Evolutionary conservation across 2,888 invertebrate species (phyloP).

Genomic region (Habroteleia sp.): DNA sequence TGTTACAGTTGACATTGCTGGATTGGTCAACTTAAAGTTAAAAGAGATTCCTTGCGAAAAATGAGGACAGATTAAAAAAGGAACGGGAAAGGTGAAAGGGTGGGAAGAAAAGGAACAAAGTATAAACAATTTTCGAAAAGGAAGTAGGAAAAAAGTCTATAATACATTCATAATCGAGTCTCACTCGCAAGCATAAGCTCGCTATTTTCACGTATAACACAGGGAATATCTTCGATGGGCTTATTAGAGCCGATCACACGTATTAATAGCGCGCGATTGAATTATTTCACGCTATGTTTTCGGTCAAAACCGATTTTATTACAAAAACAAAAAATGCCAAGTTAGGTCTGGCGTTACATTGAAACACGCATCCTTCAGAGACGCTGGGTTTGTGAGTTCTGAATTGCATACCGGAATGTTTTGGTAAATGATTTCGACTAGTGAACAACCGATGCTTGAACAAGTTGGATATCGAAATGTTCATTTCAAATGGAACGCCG

Average conservation of each 20-base stretch:
- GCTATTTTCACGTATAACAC: constrained; percentile 56
- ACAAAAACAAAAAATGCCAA: constrained; percentile 42
- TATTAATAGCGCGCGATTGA: constrained; percentile 5
- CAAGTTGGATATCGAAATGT: constrained; percentile 11
- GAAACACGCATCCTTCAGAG: constrained; percentile 37
- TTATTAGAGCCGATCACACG: constrained; percentile 21
- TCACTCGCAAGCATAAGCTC: constrained; percentile 68
- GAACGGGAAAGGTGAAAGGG: too few species aligned
- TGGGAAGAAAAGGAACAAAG: constrained; percentile 35
- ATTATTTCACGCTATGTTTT: constrained; percentile 4
- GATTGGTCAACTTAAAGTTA: too few species aligned
- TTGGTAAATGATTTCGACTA: constrained; percentile 61
- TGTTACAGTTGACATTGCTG: too few species aligned
- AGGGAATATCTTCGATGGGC: constrained; percentile 25
- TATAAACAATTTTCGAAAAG: constrained; percentile 59
- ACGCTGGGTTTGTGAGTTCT: constrained; percentile 38
- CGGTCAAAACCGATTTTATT: constrained; percentile 14
- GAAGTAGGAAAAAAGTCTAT: constrained; percentile 70
- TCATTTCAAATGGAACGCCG: constrained; percentile 39
- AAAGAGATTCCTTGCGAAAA: too few species aligned
- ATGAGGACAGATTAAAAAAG: too few species aligned
- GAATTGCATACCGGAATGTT: constrained; percentile 38
- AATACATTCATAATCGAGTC: constrained; percentile 75
- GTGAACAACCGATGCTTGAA: constrained; percentile 53
- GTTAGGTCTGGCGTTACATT: constrained; percentile 30